Conservation (phyloP, 23 tunicate species). For the Ciona savignyi region DNA sequence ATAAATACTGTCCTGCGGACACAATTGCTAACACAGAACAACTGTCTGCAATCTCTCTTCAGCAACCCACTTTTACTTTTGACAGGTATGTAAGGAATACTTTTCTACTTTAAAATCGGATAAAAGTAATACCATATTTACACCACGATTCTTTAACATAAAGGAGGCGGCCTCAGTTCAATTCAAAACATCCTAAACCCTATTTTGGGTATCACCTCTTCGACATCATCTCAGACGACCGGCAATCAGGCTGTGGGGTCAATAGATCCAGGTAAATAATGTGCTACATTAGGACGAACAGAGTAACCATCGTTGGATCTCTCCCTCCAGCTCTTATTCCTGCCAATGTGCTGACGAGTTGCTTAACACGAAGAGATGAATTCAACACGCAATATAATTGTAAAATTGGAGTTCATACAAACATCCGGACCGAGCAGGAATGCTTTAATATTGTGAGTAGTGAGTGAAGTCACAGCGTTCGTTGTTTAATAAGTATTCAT, state of each 20-base stretch:
- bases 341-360: constrained; percentile 21
- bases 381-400: constrained; percentile 35
- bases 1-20: background rate
- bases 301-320: too few species aligned
- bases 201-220: constrained; percentile 41
- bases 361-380: constrained; percentile 32
- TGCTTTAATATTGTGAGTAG: constrained; percentile 74
- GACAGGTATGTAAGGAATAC: too few species aligned
- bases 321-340: constrained; percentile 51
- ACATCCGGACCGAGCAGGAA: constrained; percentile 61
- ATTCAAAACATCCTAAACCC: constrained; percentile 31
- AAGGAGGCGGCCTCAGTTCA: background rate
- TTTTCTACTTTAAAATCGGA: constrained; percentile 7
- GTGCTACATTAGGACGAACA: background rate
- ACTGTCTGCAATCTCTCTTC: constrained; percentile 28
- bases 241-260: constrained; percentile 14
- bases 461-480: background rate
- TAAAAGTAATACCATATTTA: constrained; percentile 12
- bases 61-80: constrained; percentile 45
- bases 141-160: too few species aligned
- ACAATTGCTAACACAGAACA: constrained; percentile 13
- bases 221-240: constrained; percentile 12
- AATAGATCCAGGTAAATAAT: constrained; percentile 28
- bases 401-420: constrained; percentile 45
- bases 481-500: background rate